Conservation (phyloP, 2,113 vertebrate genomes). For the Tetrao urogallus region DNA sequence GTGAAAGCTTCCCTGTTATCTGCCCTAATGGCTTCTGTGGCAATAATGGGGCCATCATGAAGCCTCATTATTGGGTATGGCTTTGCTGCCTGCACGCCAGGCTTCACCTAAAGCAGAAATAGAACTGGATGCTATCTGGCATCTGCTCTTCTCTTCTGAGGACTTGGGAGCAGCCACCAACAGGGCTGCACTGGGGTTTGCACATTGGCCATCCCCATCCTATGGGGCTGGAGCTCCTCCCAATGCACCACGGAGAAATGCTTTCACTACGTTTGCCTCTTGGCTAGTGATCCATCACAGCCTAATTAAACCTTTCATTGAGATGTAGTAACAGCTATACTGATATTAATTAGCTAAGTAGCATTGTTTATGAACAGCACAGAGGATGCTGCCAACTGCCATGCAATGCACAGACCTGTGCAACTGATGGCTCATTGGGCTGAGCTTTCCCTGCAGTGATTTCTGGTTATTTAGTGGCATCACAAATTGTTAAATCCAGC, state of each 20-base stretch:
- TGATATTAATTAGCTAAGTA: not conserved
- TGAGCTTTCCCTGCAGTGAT: not conserved
- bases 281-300: not conserved
- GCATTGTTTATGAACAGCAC: rapidly evolving
- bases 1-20: not conserved
- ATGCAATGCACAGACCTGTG: rapidly evolving
- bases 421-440: not conserved
- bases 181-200: rapidly evolving
- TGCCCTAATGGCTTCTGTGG: not conserved
- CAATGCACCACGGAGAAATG: not conserved
- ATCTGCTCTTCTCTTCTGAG: not conserved
- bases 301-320: not conserved
- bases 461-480: not conserved
- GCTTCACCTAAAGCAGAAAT: not conserved
- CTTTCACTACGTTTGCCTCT: rapidly evolving
- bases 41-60: not conserved
- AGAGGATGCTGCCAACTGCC: rapidly evolving
- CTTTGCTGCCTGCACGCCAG: not conserved
- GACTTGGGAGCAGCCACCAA: not conserved
- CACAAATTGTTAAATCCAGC: constrained; percentile 38
- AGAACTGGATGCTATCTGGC: rapidly evolving
- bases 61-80: not conserved
- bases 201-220: not conserved
- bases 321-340: not conserved
- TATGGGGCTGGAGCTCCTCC: rapidly evolving